Conservation (phyloP, 2,113 vertebrate genomes). For the Capreolus pygargus region DNA sequence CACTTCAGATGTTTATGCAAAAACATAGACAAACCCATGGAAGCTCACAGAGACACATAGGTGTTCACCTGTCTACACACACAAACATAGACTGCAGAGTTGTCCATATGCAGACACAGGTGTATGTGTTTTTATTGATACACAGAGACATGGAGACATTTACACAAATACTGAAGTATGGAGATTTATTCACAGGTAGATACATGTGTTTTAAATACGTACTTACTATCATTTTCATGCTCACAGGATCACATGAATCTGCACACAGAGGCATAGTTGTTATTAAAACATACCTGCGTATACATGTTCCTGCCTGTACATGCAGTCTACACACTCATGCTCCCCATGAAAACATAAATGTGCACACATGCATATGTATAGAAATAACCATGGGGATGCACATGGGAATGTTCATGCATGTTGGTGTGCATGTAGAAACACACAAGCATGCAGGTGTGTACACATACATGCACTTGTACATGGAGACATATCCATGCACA, state of each 20-base stretch:
- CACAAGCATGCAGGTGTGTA: not conserved
- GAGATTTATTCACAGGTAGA: not conserved
- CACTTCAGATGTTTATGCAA: not conserved
- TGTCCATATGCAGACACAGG: not conserved
- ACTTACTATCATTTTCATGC: not conserved
- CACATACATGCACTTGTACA: not conserved
- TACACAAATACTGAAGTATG: not conserved
- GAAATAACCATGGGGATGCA: not conserved
- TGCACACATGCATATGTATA: not conserved
- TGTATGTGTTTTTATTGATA: not conserved
- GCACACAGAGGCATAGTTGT: not conserved
- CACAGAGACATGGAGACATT: not conserved
- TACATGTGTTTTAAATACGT: not conserved
- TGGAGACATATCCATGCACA: not conserved
- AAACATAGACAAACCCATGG: not conserved
- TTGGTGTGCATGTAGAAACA: not conserved
- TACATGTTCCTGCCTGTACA: not conserved
- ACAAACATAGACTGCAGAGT: not conserved
- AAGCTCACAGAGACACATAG: not conserved
- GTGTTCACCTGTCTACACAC: not conserved
- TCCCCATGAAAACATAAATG: not conserved
- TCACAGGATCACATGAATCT: not conserved
- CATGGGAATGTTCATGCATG: not conserved
- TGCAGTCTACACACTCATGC: not conserved
- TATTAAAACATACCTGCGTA: not conserved